Conservation (phyloP, 2,888 invertebrate species). For the Rhagophthalmus giganteus region DNA sequence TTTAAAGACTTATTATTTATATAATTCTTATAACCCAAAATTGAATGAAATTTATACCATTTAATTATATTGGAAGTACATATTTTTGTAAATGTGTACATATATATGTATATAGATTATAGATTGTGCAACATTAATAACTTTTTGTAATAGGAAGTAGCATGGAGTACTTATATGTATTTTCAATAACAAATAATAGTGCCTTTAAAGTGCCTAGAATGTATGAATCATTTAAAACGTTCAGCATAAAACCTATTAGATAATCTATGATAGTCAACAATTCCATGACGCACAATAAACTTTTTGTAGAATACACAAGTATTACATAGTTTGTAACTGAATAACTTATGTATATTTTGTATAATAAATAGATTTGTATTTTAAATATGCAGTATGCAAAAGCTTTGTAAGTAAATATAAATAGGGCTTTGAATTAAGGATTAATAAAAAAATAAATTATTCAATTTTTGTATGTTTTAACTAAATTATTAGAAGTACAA, state of each 20-base stretch:
- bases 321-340: slow-evolving; percentile 38
- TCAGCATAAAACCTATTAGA: slow-evolving; percentile 10
- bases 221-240: slow-evolving; percentile 7
- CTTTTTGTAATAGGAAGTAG: slow-evolving; percentile 30
- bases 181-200: slow-evolving; percentile 45
- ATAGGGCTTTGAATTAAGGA: slow-evolving; percentile 50
- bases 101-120: slow-evolving; percentile 43
- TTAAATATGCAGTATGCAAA: slow-evolving; percentile 36
- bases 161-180: slow-evolving; percentile 46
- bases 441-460: slow-evolving; percentile 42
- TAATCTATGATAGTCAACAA: slow-evolving; percentile 23
- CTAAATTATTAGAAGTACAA: too few relatives aligned
- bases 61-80: slow-evolving; percentile 31
- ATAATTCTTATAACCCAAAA: too few relatives aligned
- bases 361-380: slow-evolving; percentile 42
- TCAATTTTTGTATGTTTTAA: slow-evolving; percentile 7
- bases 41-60: slow-evolving; percentile 17
- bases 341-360: slow-evolving; percentile 51
- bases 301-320: slow-evolving; percentile 34
- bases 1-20: too few relatives aligned
- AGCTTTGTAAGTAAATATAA: slow-evolving; percentile 52
- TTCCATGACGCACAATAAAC: slow-evolving; percentile 21
- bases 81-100: slow-evolving; percentile 51
- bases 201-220: slow-evolving; percentile 49
- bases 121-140: slow-evolving; percentile 41